Conservation (phyloP, 1,140 invertebrate species). For the Popillia japonica region DNA sequence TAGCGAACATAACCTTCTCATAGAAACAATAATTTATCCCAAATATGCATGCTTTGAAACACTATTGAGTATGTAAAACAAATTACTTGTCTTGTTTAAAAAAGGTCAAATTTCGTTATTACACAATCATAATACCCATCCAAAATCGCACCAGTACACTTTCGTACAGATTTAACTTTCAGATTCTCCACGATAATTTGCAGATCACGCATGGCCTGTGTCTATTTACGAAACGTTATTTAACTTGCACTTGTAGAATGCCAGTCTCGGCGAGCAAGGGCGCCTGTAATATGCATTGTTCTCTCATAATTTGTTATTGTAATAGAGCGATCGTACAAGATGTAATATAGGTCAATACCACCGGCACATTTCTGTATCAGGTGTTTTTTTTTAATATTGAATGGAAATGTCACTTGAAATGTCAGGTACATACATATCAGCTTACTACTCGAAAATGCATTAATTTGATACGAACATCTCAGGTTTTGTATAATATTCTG, state of each 20-base stretch:
- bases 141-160: too few species aligned
- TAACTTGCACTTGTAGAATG: background rate
- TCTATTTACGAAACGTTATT: background rate
- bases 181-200: background rate
- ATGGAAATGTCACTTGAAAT: conserved; percentile 12
- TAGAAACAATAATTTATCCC: too few species aligned
- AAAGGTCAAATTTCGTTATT: too few species aligned
- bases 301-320: conserved; percentile 32
- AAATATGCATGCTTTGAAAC: too few species aligned
- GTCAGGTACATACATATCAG: background rate
- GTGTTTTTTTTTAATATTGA: background rate
- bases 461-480: too few species aligned
- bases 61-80: too few species aligned
- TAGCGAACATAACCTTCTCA: too few species aligned
- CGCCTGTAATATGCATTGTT: background rate
- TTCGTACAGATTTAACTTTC: background rate
- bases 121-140: too few species aligned
- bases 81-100: too few species aligned
- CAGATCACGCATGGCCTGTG: background rate
- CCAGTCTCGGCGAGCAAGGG: background rate
- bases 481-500: too few species aligned
- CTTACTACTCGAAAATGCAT: background rate
- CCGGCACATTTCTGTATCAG: conserved; percentile 6
- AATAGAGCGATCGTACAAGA: conserved; percentile 6
- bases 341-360: conserved; percentile 16